phyloP scores from a whole-genome alignment of 1,140 invertebrate genomes.

The Phymastichus coffea region DNA sequence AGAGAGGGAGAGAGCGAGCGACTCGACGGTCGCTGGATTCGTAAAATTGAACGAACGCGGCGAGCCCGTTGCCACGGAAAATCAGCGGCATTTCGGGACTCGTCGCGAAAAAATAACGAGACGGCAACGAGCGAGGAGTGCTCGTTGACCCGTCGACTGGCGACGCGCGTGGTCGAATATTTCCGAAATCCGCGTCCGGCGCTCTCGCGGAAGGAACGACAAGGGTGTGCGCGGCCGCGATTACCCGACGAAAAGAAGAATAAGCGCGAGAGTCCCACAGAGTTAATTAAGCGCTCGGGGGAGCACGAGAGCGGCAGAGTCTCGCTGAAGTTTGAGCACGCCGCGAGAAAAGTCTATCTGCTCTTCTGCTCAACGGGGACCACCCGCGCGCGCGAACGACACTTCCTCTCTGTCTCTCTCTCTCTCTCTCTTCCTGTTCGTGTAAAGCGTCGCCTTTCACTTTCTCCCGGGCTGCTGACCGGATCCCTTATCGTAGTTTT shows the following conservation, averaged over 20 bases:
- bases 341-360: background rate
- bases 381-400: conserved; percentile 48
- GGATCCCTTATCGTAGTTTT: background rate
- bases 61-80: too few species aligned
- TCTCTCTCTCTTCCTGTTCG: conserved; percentile 18
- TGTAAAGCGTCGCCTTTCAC: background rate
- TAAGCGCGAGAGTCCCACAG: background rate
- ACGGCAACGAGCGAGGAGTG: too few species aligned
- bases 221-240: too few species aligned
- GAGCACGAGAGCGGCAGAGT: background rate
- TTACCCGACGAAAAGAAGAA: background rate
- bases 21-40: too few species aligned
- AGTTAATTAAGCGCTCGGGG: background rate
- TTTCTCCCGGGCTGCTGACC: background rate
- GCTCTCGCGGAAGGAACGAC: too few species aligned
- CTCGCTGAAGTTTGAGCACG: conserved; percentile 3
- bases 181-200: too few species aligned
- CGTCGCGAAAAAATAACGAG: too few species aligned
- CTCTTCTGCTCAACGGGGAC: conserved; percentile 35
- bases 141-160: too few species aligned
- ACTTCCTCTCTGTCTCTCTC: conserved; percentile 32
- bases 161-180: too few species aligned
- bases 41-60: too few species aligned
- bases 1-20: too few species aligned
- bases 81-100: too few species aligned